phyloP scores from a whole-genome alignment of 2,113 vertebrate species.

The Mustela lutreola region DNA sequence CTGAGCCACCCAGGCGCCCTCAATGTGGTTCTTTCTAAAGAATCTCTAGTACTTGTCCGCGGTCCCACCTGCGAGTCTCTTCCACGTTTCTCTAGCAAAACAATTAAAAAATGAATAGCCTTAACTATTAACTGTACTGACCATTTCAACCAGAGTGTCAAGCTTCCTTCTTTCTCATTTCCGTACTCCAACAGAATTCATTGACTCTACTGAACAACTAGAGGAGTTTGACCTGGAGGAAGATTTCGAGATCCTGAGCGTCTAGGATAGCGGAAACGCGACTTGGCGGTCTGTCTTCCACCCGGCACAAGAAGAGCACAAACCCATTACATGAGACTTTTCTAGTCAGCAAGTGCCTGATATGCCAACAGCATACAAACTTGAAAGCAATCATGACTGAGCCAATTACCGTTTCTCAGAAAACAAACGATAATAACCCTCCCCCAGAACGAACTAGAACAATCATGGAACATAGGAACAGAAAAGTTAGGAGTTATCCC shows the following conservation, averaged over 20 bases:
- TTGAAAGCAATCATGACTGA: slow-evolving; percentile 79
- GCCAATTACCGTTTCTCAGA: slow-evolving; percentile 68
- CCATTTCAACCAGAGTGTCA: background rate
- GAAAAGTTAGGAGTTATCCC: slow-evolving; percentile 53
- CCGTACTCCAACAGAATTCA: slow-evolving; percentile 89
- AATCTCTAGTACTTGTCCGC: background rate
- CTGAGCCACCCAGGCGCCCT: too few species aligned
- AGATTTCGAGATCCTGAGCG: slow-evolving; percentile 94
- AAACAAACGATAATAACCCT: slow-evolving; percentile 53
- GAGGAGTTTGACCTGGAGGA: slow-evolving; percentile 92
- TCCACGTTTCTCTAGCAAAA: slow-evolving; percentile 57
- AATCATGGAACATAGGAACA: slow-evolving; percentile 56
- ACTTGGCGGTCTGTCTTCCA: slow-evolving; percentile 73
- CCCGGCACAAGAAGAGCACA: slow-evolving; percentile 77
- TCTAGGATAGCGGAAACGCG: slow-evolving; percentile 85
- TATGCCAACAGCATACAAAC: slow-evolving; percentile 84
- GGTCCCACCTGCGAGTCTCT: background rate
- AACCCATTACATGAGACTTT: slow-evolving; percentile 86
- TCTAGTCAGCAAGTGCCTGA: slow-evolving; percentile 91
- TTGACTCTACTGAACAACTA: slow-evolving; percentile 93
- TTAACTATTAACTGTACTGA: background rate
- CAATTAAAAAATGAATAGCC: background rate
- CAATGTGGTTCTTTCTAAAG: background rate
- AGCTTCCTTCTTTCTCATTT: slow-evolving; percentile 53
- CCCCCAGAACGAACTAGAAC: slow-evolving; percentile 75